These are phyloP conservation scores for Achlya flavicornis DNA, from an alignment of 2,888 invertebrate genomes.

Conservation along the genomic window DNA sequence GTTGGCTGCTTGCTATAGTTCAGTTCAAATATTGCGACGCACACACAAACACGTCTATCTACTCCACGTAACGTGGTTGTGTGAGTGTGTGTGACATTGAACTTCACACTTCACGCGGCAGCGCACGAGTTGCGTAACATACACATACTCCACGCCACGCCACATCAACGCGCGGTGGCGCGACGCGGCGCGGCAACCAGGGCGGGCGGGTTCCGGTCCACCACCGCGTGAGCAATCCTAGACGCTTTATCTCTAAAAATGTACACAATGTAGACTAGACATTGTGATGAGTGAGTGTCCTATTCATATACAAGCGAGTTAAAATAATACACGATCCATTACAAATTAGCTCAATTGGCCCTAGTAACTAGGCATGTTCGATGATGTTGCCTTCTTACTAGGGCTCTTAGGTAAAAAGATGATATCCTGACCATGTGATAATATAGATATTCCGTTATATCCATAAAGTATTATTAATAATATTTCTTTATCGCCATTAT, in stretches of 20 bases:
- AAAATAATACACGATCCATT: too few relatives aligned
- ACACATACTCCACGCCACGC: constrained; percentile 33
- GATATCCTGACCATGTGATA: constrained; percentile 19
- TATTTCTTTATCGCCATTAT: too few relatives aligned
- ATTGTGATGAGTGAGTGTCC: too few relatives aligned
- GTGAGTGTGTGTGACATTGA: constrained; percentile 80
- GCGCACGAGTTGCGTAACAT: constrained; percentile 78
- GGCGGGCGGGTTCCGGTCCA: constrained; percentile 35
- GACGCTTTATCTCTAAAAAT: neutral
- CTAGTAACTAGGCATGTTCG: too few relatives aligned
- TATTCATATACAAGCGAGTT: neutral
- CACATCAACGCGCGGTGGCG: constrained; percentile 18
- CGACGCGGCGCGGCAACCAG: neutral
- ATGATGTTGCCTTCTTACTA: too few relatives aligned
- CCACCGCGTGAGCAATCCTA: constrained; percentile 28
- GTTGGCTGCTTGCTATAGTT: constrained; percentile 71
- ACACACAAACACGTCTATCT: constrained; percentile 46
- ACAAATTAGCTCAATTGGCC: too few relatives aligned
- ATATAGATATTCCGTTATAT: too few relatives aligned
- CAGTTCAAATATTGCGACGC: constrained; percentile 66
- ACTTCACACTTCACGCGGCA: constrained; percentile 81
- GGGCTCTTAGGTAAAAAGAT: neutral
- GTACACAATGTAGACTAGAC: constrained; percentile 12
- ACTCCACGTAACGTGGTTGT: constrained; percentile 42
- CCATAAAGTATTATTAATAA: too few relatives aligned